Evolutionary conservation across 2,113 vertebrate species (phyloP).

Genomic region (Nibea albiflora): DNA sequence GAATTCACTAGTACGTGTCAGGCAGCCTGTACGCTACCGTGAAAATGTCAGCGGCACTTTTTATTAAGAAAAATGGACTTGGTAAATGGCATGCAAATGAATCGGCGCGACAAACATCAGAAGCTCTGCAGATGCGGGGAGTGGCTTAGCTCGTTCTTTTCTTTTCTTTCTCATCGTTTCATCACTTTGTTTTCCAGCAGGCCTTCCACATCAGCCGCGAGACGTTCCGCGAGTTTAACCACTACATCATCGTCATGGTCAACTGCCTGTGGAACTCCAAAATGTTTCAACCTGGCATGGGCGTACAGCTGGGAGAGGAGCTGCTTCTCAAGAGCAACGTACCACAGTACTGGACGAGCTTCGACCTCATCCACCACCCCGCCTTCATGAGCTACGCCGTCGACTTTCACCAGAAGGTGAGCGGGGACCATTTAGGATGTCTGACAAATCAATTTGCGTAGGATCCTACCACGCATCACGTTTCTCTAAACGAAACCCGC

Average conservation of each 20-base stretch:
- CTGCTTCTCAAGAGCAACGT: constrained; percentile 82
- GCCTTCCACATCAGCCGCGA: constrained; percentile 87
- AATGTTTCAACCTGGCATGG: constrained; percentile 82
- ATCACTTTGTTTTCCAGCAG: constrained; percentile 52
- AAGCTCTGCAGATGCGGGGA: not conserved
- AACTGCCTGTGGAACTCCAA: constrained; percentile 92
- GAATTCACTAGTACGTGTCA: constrained; percentile 40
- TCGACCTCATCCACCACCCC: constrained; percentile 91
- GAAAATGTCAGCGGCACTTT: constrained; percentile 49
- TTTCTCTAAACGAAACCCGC: not conserved
- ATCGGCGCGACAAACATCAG: constrained; percentile 24
- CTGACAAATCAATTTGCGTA: not conserved
- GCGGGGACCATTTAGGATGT: not conserved
- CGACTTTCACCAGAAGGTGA: constrained; percentile 89
- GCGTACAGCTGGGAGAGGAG: constrained; percentile 78
- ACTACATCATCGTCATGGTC: constrained; percentile 88
- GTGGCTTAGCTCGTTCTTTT: not conserved
- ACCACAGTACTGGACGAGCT: constrained; percentile 78
- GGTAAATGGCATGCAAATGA: constrained; percentile 48
- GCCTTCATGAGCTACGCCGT: constrained; percentile 87
- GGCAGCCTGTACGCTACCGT: constrained; percentile 2
- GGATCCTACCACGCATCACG: too few species aligned
- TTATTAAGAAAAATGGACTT: constrained; percentile 44
- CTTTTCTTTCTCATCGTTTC: not conserved
- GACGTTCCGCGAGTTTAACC: constrained; percentile 90